phyloP scores from a whole-genome alignment of 2,888 invertebrate species.

The Apodemia mormo region DNA sequence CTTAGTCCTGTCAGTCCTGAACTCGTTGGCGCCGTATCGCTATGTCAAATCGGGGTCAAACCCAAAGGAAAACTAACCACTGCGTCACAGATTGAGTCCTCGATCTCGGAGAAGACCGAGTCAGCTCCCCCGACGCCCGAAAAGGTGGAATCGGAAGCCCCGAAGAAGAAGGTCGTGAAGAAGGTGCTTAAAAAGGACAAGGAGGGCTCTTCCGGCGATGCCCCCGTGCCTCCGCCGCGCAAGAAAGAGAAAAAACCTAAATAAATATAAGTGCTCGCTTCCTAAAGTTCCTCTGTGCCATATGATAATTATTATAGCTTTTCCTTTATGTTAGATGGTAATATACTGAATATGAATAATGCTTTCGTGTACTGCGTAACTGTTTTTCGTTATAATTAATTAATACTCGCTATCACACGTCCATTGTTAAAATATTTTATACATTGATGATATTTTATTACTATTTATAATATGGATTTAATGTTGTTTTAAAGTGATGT shows the following conservation, averaged over 20 bases:
- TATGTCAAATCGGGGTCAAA: slow-evolving; percentile 74
- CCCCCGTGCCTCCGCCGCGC: slow-evolving; percentile 79
- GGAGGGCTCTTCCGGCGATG: slow-evolving; percentile 59
- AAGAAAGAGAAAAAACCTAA: slow-evolving; percentile 81
- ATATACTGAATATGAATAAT: slow-evolving; percentile 60
- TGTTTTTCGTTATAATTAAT: slow-evolving; percentile 55
- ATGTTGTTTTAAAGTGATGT: slow-evolving; percentile 42
- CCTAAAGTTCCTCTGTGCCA: slow-evolving; percentile 75
- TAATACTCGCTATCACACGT: slow-evolving; percentile 57
- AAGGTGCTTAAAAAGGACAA: slow-evolving; percentile 80
- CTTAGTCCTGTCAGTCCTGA: neutral
- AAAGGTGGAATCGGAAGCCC: slow-evolving; percentile 46
- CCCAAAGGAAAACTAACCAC: slow-evolving; percentile 60
- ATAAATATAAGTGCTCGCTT: slow-evolving; percentile 69
- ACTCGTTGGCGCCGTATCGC: slow-evolving; percentile 66
- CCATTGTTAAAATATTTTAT: slow-evolving; percentile 56
- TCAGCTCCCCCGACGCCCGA: slow-evolving; percentile 37
- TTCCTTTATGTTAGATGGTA: slow-evolving; percentile 50
- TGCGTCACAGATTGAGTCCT: slow-evolving; percentile 70
- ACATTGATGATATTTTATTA: slow-evolving; percentile 48
- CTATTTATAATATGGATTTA: slow-evolving; percentile 50
- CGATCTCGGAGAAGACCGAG: slow-evolving; percentile 51
- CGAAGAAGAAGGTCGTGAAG: slow-evolving; percentile 70
- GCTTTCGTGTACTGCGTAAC: slow-evolving; percentile 73
- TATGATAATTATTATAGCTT: slow-evolving; percentile 52